These are phyloP conservation scores for Cathartes aura DNA, from an alignment of 2,113 vertebrate species.

Conservation along the genomic window DNA sequence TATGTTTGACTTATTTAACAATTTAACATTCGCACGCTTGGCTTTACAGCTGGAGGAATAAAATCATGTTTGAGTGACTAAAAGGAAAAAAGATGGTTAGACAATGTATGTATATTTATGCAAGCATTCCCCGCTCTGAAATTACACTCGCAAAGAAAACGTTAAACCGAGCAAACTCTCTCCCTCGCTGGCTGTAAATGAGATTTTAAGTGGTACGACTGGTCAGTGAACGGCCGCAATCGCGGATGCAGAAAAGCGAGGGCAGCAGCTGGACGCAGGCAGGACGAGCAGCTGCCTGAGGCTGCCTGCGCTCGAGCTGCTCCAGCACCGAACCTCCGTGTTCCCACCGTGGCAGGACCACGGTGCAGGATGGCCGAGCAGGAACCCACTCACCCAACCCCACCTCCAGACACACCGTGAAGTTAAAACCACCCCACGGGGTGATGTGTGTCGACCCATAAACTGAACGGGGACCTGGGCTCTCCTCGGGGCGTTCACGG, in stretches of 20 bases:
- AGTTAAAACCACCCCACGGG: accelerated
- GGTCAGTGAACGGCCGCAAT: neutral
- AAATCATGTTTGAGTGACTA: neutral
- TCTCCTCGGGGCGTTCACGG: accelerated
- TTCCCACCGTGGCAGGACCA: neutral
- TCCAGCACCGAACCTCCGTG: accelerated
- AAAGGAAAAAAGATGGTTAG: neutral
- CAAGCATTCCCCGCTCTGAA: neutral
- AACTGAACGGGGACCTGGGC: neutral
- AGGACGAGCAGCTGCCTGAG: neutral
- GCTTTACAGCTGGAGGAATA: conserved; percentile 27
- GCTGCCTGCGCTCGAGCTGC: neutral
- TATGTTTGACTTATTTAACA: conserved; percentile 37
- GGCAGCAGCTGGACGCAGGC: neutral
- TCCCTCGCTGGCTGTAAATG: neutral
- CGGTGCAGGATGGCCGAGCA: neutral
- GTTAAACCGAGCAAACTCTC: neutral
- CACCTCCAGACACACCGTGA: neutral
- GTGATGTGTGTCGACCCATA: accelerated
- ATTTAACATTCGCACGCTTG: neutral
- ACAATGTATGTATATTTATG: neutral
- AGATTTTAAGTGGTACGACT: neutral
- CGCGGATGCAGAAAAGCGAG: accelerated
- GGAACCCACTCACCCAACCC: neutral
- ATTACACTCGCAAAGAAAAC: neutral